Percentiles rank a stretch among this genome's conserved stretches.
Conservation (phyloP, 2,113 vertebrate species). For the Microcebus jonahi region DNA sequence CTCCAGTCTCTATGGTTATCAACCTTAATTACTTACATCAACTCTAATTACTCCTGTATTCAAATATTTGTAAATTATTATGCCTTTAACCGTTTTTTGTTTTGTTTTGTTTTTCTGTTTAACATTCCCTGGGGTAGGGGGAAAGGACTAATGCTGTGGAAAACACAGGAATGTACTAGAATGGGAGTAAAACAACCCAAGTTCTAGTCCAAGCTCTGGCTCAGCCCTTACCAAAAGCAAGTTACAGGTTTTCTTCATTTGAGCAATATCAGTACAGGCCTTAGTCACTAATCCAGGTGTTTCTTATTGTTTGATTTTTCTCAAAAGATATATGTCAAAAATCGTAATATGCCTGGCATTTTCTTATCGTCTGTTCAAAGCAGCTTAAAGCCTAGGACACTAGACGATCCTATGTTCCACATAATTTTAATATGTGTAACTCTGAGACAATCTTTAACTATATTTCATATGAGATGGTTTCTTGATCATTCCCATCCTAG, state of each 20-base stretch:
- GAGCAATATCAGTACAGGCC: background rate
- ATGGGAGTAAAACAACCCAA: background rate
- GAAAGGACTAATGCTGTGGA: background rate
- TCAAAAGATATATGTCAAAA: background rate
- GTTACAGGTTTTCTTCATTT: background rate
- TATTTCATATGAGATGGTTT: background rate
- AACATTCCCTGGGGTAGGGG: background rate
- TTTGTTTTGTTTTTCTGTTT: background rate
- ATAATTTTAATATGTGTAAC: background rate
- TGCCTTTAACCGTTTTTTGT: background rate
- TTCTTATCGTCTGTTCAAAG: background rate
- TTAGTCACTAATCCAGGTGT: background rate
- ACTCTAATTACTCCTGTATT: background rate
- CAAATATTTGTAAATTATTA: background rate
- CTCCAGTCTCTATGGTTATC: background rate
- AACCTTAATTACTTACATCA: background rate
- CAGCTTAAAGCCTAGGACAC: background rate
- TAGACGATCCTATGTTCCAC: background rate
- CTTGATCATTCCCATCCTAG: background rate
- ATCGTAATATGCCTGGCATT: background rate
- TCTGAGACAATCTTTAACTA: background rate
- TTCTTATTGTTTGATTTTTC: background rate
- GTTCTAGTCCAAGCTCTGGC: background rate
- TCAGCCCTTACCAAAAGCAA: background rate
- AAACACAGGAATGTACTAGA: background rate